Base-by-base conservation (phyloP, 2,113 vertebrate species). In the Progne subis region DNA sequence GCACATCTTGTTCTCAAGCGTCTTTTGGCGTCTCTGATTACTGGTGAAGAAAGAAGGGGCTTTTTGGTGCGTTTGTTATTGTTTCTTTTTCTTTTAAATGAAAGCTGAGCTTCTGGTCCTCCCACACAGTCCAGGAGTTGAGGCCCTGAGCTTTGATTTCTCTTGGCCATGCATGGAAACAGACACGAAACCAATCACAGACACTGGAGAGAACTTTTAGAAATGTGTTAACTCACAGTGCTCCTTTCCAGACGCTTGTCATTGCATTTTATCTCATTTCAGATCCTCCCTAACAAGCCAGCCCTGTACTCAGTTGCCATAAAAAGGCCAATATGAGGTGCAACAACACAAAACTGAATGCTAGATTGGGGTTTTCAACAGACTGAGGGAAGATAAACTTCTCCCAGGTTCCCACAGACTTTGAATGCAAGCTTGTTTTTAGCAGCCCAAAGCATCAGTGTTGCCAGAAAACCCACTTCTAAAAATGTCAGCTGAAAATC, bases 81-180 rank as follows among this genome's bases (percentile, higher is more conserved):
- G 9, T 20, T 55, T 41, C 53, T 74, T 77, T 91, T 64, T 17
- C 20, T 81, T 94, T 65, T 43, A 82, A 92, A 67, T 70, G 43
- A 81, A 93, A 90, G 17, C 47, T 90, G 82, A 93, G 34, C 44
- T 95, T 88, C 59, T 92, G 57, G n/a, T 90, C 49, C 61, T 91
- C 86, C 61, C 56, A 79, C 44, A 49, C 46, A 61, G 20, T 32
- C 37, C 57, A 44, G 46, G n/a, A 85, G 16, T 37, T 68, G 57
- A 14, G 46, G 28, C 31, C 24, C 57, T 50, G 23, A 75, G 28
- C 67, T 79, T 44, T 60, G 15, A 78, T 64, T 88, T 79, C 13
- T 92, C 44, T 67, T 75, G 44, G 28, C n/a, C 31, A 31, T 81
- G n/a, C 47, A 26, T 70, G 77, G 52, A 84, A 94, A 75, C 9